phyloP scores from a whole-genome alignment of 2,888 invertebrate genomes.

The Amphipoea oculea region DNA sequence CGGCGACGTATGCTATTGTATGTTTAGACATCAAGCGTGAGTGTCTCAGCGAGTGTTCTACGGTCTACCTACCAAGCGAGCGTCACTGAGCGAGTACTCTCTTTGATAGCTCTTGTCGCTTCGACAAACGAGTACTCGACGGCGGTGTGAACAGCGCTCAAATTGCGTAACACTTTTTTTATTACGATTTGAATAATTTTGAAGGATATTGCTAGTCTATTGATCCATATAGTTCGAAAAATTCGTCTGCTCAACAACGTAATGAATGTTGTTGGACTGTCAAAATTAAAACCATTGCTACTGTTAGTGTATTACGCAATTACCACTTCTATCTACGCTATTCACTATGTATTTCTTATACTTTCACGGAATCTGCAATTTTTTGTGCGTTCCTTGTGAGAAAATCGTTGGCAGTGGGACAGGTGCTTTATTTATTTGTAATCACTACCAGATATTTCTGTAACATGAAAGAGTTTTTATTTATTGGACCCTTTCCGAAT shows the following conservation, averaged over 20 bases:
- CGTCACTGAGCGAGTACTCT: neutral
- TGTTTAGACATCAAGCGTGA: neutral
- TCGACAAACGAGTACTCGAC: neutral
- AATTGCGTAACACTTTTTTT: no score
- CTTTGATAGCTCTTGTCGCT: neutral
- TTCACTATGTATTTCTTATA: neutral
- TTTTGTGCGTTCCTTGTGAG: neutral
- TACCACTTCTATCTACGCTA: no score
- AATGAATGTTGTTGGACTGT: no score
- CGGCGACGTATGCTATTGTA: neutral
- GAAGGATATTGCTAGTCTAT: no score
- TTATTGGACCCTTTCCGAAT: slow-evolving; percentile 31
- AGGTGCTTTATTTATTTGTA: neutral
- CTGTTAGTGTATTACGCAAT: no score
- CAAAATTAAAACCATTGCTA: no score
- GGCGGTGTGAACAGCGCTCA: neutral
- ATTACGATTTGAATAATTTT: no score
- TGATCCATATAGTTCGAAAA: no score
- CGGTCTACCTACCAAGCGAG: neutral
- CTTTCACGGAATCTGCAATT: neutral
- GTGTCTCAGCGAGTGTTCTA: neutral
- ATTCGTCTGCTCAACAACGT: no score
- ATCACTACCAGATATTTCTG: neutral
- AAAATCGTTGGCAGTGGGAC: neutral
- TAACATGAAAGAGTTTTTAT: slow-evolving; percentile 36